Conservation (phyloP, 2,888 invertebrate genomes). For the Falcaria lacertinaria region DNA sequence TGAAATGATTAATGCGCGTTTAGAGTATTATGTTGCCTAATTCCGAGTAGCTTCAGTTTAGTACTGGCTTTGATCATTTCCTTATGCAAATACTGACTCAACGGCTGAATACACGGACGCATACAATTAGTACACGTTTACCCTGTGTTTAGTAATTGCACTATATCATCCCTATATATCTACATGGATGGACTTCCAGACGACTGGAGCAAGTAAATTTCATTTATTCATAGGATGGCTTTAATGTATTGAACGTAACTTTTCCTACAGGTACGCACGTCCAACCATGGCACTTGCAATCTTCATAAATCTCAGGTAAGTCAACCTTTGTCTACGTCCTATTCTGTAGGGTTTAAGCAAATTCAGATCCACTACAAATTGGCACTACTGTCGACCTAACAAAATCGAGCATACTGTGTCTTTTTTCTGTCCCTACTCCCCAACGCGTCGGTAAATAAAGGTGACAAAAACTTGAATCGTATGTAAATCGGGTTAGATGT, state of each 20-base stretch:
- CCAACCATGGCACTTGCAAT: slow-evolving; percentile 32
- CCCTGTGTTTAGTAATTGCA: too few relatives aligned
- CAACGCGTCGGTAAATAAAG: slow-evolving; percentile 46
- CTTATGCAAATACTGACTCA: background rate
- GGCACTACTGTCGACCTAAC: slow-evolving; percentile 41
- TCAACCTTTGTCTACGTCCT: slow-evolving; percentile 67
- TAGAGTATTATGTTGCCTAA: background rate
- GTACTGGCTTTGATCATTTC: background rate
- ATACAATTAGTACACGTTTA: too few relatives aligned
- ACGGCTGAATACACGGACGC: background rate
- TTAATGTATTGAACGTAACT: background rate
- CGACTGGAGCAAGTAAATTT: background rate
- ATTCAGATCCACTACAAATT: slow-evolving; percentile 65
- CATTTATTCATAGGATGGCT: background rate
- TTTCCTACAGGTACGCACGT: background rate
- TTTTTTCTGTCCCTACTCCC: slow-evolving; percentile 32
- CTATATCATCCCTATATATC: too few relatives aligned
- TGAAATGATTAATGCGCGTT: too few relatives aligned
- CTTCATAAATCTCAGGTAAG: slow-evolving; percentile 64
- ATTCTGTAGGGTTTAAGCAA: slow-evolving; percentile 61
- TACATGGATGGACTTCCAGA: background rate
- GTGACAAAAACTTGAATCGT: slow-evolving; percentile 42
- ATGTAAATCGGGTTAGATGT: slow-evolving; percentile 55
- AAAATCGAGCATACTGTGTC: slow-evolving; percentile 37
- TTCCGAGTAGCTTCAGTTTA: background rate